Conservation (phyloP, 2,797 vertebrate genomes). For the Molothrus ater region DNA sequence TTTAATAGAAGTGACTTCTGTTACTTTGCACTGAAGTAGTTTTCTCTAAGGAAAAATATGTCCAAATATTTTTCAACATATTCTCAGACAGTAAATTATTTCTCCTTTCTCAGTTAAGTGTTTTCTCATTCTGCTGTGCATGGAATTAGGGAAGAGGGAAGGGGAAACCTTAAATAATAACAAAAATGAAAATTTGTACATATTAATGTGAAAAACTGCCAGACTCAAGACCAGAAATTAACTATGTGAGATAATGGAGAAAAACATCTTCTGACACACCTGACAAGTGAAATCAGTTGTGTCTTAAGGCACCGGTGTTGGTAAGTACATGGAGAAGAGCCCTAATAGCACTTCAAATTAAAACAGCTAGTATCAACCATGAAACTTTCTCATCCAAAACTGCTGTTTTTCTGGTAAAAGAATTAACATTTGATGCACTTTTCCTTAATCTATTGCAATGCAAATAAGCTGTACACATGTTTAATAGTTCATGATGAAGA, state of each 20-base stretch:
- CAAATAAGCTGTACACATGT: neutral
- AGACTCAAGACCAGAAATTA: neutral
- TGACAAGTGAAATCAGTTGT: neutral
- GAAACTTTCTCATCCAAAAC: neutral
- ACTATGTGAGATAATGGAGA: neutral
- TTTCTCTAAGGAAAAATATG: neutral
- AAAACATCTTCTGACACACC: neutral
- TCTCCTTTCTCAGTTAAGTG: neutral
- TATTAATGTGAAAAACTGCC: neutral
- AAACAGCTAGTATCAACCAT: neutral
- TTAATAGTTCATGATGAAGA: neutral
- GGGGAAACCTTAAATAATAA: neutral
- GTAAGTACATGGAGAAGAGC: neutral
- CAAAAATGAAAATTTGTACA: neutral
- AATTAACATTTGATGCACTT: neutral
- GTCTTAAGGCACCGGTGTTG: neutral
- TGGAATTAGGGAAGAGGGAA: rapidly evolving
- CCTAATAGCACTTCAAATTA: neutral
- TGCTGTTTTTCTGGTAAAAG: neutral
- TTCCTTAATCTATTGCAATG: neutral
- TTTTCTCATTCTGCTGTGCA: neutral
- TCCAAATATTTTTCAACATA: neutral
- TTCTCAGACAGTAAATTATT: neutral
- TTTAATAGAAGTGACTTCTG: neutral
- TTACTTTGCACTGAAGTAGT: neutral